A percentile compares a stretch with the other conserved stretches of the same genome.
Evolutionary conservation across 2,797 vertebrate species (phyloP).

Genomic region (Ceyx erithaca): DNA sequence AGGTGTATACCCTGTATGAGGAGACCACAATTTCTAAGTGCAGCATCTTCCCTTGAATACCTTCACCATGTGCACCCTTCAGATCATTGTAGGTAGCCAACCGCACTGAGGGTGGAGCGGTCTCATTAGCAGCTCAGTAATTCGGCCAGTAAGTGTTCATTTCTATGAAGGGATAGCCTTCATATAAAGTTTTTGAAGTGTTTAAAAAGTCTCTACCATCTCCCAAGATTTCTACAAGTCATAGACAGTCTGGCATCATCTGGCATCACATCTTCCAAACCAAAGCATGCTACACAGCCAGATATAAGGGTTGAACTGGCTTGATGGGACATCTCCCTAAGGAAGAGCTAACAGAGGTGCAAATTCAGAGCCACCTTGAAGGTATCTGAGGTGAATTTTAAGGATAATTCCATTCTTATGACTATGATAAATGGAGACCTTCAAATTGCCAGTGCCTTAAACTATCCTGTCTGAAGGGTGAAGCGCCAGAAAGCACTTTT

Average conservation of each 20-base stretch:
- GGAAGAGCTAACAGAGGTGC: background rate
- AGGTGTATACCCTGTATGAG: background rate
- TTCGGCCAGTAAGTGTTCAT: background rate
- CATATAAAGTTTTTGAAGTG: background rate
- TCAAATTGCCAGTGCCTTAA: background rate
- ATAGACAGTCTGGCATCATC: background rate
- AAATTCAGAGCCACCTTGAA: background rate
- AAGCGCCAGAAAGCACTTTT: background rate
- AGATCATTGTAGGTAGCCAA: background rate
- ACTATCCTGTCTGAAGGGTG: background rate
- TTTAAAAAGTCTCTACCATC: background rate
- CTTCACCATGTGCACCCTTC: background rate
- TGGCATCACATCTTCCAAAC: background rate
- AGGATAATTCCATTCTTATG: background rate
- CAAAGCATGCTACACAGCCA: rapidly evolving
- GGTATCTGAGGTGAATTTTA: background rate
- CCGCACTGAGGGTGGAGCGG: background rate
- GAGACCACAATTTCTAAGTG: background rate
- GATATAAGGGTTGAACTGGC: background rate
- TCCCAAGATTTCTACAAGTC: background rate
- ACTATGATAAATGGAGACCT: background rate
- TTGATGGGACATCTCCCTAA: background rate
- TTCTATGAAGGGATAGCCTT: background rate
- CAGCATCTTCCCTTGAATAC: background rate
- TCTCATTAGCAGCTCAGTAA: background rate